Conservation (phyloP, 2,113 vertebrate species). For the Hypocryptadius cinnamomeus region DNA sequence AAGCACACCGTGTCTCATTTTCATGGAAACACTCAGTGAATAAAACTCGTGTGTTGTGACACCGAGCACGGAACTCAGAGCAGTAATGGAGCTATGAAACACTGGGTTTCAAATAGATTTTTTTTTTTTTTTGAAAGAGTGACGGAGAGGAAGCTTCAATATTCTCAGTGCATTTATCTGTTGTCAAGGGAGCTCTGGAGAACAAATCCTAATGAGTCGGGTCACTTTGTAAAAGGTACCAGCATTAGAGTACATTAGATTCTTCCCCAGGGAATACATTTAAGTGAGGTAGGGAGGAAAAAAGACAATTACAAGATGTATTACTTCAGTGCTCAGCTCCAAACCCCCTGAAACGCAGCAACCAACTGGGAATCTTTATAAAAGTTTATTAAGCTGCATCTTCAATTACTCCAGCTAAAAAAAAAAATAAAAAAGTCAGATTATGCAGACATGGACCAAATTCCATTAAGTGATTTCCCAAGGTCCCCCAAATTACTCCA, state of each 20-base stretch:
- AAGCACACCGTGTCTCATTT: neutral
- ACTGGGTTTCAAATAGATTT: neutral
- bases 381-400: slow-evolving; percentile 64
- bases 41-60: neutral
- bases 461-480: slow-evolving; percentile 57
- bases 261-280: slow-evolving; percentile 33
- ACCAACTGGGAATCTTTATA: slow-evolving; percentile 58
- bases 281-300: slow-evolving; percentile 30
- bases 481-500: slow-evolving; percentile 41
- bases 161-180: slow-evolving; percentile 10
- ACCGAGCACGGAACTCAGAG: neutral
- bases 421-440: neutral
- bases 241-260: slow-evolving; percentile 47
- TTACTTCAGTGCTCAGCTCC: slow-evolving; percentile 25
- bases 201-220: slow-evolving; percentile 44
- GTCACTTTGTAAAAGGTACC: slow-evolving; percentile 49
- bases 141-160: slow-evolving; percentile 23
- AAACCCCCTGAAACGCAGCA: slow-evolving; percentile 22
- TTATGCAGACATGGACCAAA: slow-evolving; percentile 37
- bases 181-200: slow-evolving; percentile 23
- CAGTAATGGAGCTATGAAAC: neutral
- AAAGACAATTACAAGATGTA: slow-evolving; percentile 51
- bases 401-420: slow-evolving; percentile 39
- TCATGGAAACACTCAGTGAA: neutral
- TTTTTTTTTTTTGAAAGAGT: neutral